These are phyloP conservation scores for Forbesichthys papilliferus DNA, from an alignment of 2,113 vertebrate genomes.

Conservation along the genomic window DNA sequence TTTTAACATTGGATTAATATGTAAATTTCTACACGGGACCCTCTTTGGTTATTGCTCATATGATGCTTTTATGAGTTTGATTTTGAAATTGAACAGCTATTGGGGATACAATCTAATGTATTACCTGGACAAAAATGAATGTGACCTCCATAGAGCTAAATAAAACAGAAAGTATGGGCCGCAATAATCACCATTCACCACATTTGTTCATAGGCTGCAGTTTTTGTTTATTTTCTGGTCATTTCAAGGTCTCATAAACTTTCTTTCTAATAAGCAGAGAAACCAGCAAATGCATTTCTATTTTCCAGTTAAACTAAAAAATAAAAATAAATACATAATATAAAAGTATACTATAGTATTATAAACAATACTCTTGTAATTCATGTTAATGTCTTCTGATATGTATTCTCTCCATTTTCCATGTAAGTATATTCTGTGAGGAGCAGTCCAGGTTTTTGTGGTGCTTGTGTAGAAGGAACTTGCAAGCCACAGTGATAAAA, in stretches of 20 bases:
- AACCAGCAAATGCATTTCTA: too few species aligned
- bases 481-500: not conserved
- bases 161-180: conserved; percentile 42
- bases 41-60: conserved; percentile 68
- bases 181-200: conserved; percentile 37
- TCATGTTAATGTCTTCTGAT: not conserved
- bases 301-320: not conserved
- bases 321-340: too few species aligned
- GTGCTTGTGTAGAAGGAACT: not conserved
- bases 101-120: conserved; percentile 63
- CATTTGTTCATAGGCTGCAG: conserved; percentile 22
- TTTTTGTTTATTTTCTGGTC: conserved; percentile 18
- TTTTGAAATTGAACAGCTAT: conserved; percentile 76
- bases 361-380: not conserved
- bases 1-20: conserved; percentile 82
- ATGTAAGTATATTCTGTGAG: not conserved
- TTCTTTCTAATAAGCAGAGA: too few species aligned
- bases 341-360: not conserved
- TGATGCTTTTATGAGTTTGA: conserved; percentile 79
- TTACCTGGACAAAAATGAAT: conserved; percentile 56
- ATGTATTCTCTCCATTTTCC: not conserved
- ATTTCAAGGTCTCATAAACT: not conserved
- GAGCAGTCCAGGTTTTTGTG: not conserved
- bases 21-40: conserved; percentile 74
- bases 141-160: conserved; percentile 55